Conservation (phyloP, 2,888 invertebrate species). For the Fragum whitleyi region DNA sequence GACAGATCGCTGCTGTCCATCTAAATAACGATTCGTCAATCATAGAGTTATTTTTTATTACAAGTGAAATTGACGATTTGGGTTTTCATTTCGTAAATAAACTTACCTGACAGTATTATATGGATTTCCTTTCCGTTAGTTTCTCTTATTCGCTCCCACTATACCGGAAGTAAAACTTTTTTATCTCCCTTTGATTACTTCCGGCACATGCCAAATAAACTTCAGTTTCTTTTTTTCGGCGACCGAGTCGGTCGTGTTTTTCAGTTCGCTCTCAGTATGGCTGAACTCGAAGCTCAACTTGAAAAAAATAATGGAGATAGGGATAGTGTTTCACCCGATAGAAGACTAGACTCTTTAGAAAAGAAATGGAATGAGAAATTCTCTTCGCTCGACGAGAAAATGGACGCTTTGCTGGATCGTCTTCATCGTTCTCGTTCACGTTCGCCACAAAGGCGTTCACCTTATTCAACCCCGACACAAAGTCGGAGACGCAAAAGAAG, state of each 20-base stretch:
- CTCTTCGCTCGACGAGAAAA: not conserved
- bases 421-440: not conserved
- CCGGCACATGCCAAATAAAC: no score
- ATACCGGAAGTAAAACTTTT: constrained; percentile 5
- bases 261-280: not conserved
- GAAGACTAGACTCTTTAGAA: not conserved
- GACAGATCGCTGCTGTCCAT: no score
- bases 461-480: not conserved
- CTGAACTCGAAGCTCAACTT: not conserved
- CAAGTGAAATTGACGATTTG: no score
- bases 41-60: no score
- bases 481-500: not conserved
- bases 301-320: not conserved
- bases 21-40: no score
- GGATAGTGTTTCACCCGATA: not conserved
- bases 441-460: constrained; percentile 9
- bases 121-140: no score
- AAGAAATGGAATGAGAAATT: constrained; percentile 8
- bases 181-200: no score
- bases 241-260: constrained; percentile 14
- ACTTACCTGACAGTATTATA: no score
- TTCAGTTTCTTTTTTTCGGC: constrained; percentile 14
- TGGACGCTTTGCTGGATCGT: no score
- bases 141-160: constrained; percentile 1
- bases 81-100: no score